Conservation (phyloP, 2,888 invertebrate species). For the Orthosia cruda region DNA sequence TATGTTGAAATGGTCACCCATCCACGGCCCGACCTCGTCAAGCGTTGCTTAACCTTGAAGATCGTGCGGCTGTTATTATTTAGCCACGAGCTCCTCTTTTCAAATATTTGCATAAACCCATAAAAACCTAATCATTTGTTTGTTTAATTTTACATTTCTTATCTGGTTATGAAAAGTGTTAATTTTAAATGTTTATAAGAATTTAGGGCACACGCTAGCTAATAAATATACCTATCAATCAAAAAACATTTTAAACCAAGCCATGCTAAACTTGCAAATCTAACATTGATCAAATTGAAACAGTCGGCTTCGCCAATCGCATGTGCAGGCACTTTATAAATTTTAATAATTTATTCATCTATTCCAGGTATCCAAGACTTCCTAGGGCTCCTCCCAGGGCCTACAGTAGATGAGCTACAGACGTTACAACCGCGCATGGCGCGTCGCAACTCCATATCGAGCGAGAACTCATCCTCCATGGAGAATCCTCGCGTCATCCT, state of each 20-base stretch:
- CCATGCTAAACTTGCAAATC: neutral
- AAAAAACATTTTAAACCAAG: neutral
- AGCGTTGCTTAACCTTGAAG: no score
- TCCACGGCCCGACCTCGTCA: no score
- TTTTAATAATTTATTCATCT: neutral
- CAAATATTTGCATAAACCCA: neutral
- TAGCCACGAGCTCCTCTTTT: no score
- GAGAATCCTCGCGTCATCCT: constrained; percentile 95
- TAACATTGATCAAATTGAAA: neutral
- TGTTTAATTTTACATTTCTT: constrained; percentile 12
- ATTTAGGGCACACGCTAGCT: neutral
- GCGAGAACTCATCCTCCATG: constrained; percentile 90
- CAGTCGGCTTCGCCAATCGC: neutral
- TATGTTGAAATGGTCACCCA: no score
- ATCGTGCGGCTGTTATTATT: no score
- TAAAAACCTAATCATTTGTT: neutral
- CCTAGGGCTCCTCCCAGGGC: constrained; percentile 96
- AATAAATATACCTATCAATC: neutral
- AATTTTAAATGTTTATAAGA: neutral
- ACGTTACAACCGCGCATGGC: constrained; percentile 91
- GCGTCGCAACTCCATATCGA: constrained; percentile 91
- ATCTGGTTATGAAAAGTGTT: neutral
- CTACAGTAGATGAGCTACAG: constrained; percentile 93
- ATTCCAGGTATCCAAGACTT: constrained; percentile 95
- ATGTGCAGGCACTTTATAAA: neutral